phyloP scores from a whole-genome alignment of 2,113 vertebrate genomes.

The Gambusia affinis region DNA sequence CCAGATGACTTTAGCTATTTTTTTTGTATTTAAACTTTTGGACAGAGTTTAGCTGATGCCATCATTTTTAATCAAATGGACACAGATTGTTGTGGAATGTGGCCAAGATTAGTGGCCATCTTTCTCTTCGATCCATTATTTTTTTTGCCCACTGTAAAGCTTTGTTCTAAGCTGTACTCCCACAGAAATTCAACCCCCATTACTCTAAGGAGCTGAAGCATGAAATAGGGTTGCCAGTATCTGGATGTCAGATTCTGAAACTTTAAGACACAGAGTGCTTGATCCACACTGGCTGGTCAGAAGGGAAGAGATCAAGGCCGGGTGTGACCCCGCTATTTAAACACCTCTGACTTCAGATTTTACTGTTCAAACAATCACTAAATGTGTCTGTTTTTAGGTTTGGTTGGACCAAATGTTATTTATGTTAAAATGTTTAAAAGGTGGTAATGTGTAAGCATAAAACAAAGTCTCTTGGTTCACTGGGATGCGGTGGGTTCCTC shows the following conservation, averaged over 20 bases:
- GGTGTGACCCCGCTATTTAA: constrained; percentile 37
- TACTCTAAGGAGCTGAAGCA: constrained; percentile 69
- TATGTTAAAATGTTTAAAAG: too few relatives aligned
- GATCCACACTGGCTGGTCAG: constrained; percentile 46
- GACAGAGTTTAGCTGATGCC: constrained; percentile 27
- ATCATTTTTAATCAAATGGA: constrained; percentile 26
- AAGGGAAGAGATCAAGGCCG: constrained; percentile 28
- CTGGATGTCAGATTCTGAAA: constrained; percentile 62
- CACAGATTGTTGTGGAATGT: constrained; percentile 53
- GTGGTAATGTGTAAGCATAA: too few relatives aligned
- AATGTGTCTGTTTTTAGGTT: neutral
- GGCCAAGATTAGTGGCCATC: constrained; percentile 50
- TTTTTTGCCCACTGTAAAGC: constrained; percentile 37
- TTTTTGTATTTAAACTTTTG: constrained; percentile 23
- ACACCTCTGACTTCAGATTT: constrained; percentile 19
- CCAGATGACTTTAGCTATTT: neutral
- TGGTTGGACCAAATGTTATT: neutral
- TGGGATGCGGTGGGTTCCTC: too few relatives aligned
- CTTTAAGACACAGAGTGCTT: constrained; percentile 41
- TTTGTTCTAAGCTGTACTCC: constrained; percentile 39
- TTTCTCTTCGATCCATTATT: constrained; percentile 41
- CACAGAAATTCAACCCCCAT: constrained; percentile 56
- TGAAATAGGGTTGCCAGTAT: constrained; percentile 75
- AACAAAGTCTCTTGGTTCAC: too few relatives aligned
- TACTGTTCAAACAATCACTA: too few relatives aligned